phyloP scores from a whole-genome alignment of 53 echinoderm and acorn worm genomes.

The Paracentrotus lividus region DNA sequence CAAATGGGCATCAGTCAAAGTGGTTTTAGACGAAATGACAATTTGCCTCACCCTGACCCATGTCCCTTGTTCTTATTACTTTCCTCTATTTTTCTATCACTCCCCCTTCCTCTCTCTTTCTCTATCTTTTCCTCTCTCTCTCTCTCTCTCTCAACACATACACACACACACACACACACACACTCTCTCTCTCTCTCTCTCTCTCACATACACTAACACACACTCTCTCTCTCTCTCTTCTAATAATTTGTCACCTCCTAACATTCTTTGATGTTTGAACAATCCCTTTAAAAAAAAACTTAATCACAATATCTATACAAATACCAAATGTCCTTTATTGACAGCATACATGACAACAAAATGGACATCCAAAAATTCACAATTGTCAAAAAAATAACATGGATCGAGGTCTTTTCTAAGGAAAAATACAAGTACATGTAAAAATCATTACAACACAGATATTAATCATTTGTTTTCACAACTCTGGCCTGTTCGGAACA shows the following conservation, averaged over 20 bases:
- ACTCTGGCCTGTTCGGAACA: neutral
- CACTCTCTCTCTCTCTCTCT: neutral
- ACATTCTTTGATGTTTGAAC: too few species aligned
- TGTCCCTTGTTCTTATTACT: neutral
- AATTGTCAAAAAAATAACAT: constrained; percentile 21
- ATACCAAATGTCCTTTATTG: constrained; percentile 6
- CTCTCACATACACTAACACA: too few species aligned
- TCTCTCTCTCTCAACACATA: neutral
- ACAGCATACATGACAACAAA: neutral
- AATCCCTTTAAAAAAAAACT: neutral
- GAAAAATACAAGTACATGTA: constrained; percentile 11
- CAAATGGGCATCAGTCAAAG: too few species aligned
- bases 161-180: too few species aligned
- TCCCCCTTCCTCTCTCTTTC: neutral
- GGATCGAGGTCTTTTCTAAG: neutral
- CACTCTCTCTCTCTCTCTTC: too few species aligned
- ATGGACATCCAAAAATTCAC: constrained; percentile 10
- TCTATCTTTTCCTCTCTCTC: neutral
- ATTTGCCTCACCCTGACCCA: neutral
- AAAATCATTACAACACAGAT: neutral
- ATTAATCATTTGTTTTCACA: neutral
- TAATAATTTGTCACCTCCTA: too few species aligned
- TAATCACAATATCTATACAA: neutral
- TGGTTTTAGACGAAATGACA: too few species aligned
- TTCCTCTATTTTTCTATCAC: neutral